Base-by-base conservation (phyloP, 2,113 vertebrate genomes). In the Pseudonaja textilis region DNA sequence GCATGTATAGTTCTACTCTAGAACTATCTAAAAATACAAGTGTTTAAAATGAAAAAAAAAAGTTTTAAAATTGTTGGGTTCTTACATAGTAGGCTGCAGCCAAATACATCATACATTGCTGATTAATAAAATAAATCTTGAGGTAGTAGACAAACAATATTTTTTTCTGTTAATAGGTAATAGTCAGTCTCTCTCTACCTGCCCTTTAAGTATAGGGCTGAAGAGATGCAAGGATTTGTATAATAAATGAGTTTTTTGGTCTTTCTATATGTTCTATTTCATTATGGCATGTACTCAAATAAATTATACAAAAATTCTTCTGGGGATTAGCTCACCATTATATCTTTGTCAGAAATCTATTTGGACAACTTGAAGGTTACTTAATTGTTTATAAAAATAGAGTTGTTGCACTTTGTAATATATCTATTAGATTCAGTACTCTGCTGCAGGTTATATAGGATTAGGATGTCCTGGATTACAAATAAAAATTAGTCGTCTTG, bases 31-130 rank as follows among this genome's bases (percentile, higher is more conserved):
- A 52, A 52, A 52, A 52, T 52, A 52, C 2, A 52, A 96, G 96
- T 97, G 96, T 97, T 97, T 94, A 88, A 93, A 95, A 91, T 91
- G 64, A 95, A 29, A 50, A 50, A 50, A 47, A 50, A 50, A 59
- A 52, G 5, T n/a, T 87, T 0, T 23, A 2, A 9, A 18, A 54
- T 16, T 85, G 39, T 25, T 29, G 45, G 47, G 20, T 23, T 26
- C 61, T 47, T 86, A 42, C 22, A 0, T 4, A 12, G 42, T 34
- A 39, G 52, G 55, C 61, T 64, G 25, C 69, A 89, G n/a, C 10
- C 20, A 0, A 0, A 34, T 59, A 18, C 74, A 85, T 89, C 85
- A 34, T 59, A 18, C 87, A 85, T 89, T 57, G 55, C 64, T 57
- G 89, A 26, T 42, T 81, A 54, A 50, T 26, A 23, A 52, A 26